Evolutionary conservation across 2,797 vertebrate species (phyloP).

Genomic region (Acomys russatus): DNA sequence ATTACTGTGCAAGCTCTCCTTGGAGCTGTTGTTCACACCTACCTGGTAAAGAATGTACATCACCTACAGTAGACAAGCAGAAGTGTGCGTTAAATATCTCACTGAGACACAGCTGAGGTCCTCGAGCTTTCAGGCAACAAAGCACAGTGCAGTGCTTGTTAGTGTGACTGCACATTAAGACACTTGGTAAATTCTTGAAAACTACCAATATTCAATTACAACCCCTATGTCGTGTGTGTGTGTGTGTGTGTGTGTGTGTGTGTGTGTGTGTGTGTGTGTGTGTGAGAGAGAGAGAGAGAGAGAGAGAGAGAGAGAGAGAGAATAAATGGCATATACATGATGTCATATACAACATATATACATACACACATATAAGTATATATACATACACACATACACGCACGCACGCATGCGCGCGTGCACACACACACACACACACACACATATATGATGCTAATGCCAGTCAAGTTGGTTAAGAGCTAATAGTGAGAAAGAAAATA

Average conservation of each 20-base stretch:
- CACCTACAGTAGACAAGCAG: constrained; percentile 55
- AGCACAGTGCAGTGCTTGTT: neutral
- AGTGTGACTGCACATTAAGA: constrained; percentile 15
- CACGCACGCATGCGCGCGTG: accelerated
- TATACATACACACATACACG: neutral
- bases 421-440: accelerated
- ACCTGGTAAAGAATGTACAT: constrained; percentile 67
- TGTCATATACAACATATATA: neutral
- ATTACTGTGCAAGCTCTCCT: constrained; percentile 45
- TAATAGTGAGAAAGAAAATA: neutral
- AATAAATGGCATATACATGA: too few relatives aligned
- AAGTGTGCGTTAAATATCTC: constrained; percentile 41
- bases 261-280: neutral
- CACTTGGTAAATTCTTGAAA: constrained; percentile 43
- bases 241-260: neutral
- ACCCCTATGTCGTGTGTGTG: neutral
- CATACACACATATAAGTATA: neutral
- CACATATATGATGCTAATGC: neutral
- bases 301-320: too few relatives aligned
- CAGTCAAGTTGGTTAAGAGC: constrained; percentile 25
- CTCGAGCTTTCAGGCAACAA: constrained; percentile 13
- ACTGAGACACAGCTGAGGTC: constrained; percentile 24
- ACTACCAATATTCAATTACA: constrained; percentile 35
- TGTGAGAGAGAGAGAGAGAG: too few relatives aligned
- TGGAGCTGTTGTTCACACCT: constrained; percentile 68